Base-by-base conservation (phyloP, 2,113 vertebrate species). In the Aphyosemion australe region DNA sequence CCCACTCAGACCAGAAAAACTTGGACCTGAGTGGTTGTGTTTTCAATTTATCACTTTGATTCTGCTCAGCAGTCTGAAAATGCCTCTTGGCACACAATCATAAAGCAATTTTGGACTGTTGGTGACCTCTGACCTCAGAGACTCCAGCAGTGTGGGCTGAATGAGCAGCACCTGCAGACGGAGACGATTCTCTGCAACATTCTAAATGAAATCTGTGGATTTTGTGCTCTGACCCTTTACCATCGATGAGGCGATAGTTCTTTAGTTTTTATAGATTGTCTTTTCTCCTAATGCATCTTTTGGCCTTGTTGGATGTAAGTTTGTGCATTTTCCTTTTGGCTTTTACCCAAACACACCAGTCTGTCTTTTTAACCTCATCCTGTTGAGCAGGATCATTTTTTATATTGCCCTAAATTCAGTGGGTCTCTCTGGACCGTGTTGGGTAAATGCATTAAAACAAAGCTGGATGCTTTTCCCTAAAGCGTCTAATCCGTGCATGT, bases 51-150 rank as follows among this genome's bases (percentile, higher is more conserved):
- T 52, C 42, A 8, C 34, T 79, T 66, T 79, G 5, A 41, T 41
- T 78, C 56, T 31, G 34, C 12, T 72, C 64, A 14, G 55, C 46
- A 50, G 60, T 57, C 34, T 74, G 41, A 66, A 82, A 84, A 75
- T 9, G 56, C 51, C 76, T 72, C 45, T 72, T 58, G 78, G 78
- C 64, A 42, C 72, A 76, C 74, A 81, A 78, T 87, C 86, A 62
- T 69, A 74, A 87, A 88, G 72, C 79, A 65, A 66, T 86, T 73
- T 48, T 34, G 57, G 62, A 73, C 60, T 50, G 67, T 6, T 13
- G 37, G 2, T n/a, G 69, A 80, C 80, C 74, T 84, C 0, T 57
- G 61, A 46, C 75, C 72, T 14, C 68, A 80, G 64, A 19, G 43
- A 69, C 69, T 68, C 62, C 16, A 43, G 37, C 19, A 32, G 32